Percentiles rank a stretch among this genome's conserved stretches.
These are phyloP conservation scores for Potamilus streckersoni DNA, from an alignment of 1,140 invertebrate species.

Conservation along the genomic window DNA sequence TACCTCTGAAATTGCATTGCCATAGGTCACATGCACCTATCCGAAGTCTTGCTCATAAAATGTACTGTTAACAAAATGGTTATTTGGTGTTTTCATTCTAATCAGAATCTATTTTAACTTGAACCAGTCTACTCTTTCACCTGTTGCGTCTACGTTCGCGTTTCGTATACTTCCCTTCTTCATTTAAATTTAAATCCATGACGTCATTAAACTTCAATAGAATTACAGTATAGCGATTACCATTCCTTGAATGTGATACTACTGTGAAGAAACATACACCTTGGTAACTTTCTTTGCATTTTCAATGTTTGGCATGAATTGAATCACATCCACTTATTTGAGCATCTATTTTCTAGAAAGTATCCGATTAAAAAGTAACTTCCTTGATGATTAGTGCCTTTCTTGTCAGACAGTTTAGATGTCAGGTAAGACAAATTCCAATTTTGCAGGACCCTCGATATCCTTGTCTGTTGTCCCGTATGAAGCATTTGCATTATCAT, in stretches of 20 bases:
- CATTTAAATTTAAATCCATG: no score
- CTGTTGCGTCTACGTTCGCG: constrained; percentile 7
- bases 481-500: background rate
- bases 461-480: constrained; percentile 25
- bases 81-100: constrained; percentile 1
- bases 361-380: constrained; percentile 23
- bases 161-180: background rate
- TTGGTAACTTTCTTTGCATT: no score
- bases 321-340: no score
- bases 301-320: no score
- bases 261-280: no score
- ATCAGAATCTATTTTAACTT: constrained; percentile 14
- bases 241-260: no score
- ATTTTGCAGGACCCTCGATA: constrained; percentile 28
- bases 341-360: background rate
- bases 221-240: no score
- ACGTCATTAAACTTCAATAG: no score
- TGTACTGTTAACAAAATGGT: constrained; percentile 13
- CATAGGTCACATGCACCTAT: background rate
- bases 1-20: no score
- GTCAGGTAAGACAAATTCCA: constrained; percentile 24
- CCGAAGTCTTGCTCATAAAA: constrained; percentile 7
- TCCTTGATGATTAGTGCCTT: no score
- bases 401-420: constrained; percentile 5
- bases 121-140: constrained; percentile 25